phyloP scores from a whole-genome alignment of 2,888 invertebrate genomes.

The Chloroclystis v-ata region DNA sequence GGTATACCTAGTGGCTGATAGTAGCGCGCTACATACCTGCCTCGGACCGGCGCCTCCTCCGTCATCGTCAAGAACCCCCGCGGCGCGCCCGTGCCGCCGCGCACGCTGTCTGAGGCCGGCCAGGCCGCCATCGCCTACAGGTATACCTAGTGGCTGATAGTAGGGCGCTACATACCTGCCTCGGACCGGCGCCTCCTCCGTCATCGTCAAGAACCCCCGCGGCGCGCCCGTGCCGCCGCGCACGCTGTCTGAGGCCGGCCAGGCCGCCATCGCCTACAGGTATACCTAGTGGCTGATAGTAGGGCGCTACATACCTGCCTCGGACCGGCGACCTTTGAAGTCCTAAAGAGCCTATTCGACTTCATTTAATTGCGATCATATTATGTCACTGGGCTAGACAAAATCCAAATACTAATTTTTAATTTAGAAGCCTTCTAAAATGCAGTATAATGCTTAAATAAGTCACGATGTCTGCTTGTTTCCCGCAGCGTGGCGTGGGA shows the following conservation, averaged over 20 bases:
- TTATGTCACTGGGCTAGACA: too few relatives aligned
- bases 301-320: conserved; percentile 90
- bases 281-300: conserved; percentile 84
- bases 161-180: conserved; percentile 92
- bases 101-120: conserved; percentile 96
- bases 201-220: conserved; percentile 89
- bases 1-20: conserved; percentile 81
- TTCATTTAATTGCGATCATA: too few relatives aligned
- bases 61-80: conserved; percentile 89
- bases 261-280: conserved; percentile 96
- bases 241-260: conserved; percentile 96
- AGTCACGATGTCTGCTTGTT: too few relatives aligned
- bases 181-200: conserved; percentile 95
- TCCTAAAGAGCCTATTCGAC: conserved; percentile 95
- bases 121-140: conserved; percentile 96
- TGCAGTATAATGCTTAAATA: too few relatives aligned
- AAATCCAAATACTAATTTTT: too few relatives aligned
- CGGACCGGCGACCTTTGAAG: conserved; percentile 94
- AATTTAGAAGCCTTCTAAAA: too few relatives aligned
- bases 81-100: conserved; percentile 84
- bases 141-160: conserved; percentile 82
- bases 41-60: conserved; percentile 94
- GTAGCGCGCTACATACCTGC: conserved; percentile 94
- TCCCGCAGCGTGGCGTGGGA: conserved; percentile 95
- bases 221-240: conserved; percentile 86